Conservation (phyloP, 2,888 invertebrate genomes). For the Abrostola triplasia region DNA sequence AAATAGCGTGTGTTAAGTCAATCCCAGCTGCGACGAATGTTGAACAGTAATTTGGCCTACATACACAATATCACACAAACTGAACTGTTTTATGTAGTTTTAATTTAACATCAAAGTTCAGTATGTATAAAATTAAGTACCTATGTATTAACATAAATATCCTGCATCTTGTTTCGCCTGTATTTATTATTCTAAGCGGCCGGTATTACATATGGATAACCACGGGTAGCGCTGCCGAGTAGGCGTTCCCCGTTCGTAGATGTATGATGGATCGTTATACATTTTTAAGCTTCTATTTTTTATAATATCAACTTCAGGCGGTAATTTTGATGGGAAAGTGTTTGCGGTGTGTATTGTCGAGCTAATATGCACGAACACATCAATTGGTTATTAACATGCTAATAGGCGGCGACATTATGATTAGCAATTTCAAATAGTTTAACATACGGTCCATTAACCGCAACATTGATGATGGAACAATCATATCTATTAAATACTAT, state of each 20-base stretch:
- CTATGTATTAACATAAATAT: constrained; percentile 7
- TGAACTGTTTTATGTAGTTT: background rate
- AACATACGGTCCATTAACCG: constrained; percentile 5
- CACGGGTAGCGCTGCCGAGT: constrained; percentile 32
- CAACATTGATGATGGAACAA: constrained; percentile 3
- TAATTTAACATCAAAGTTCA: constrained; percentile 7
- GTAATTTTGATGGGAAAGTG: constrained; percentile 15
- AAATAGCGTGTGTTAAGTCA: constrained; percentile 3
- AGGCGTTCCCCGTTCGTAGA: constrained; percentile 37
- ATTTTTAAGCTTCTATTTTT: constrained; percentile 31
- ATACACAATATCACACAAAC: constrained; percentile 3
- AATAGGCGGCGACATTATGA: constrained; percentile 6
- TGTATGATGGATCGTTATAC: constrained; percentile 34
- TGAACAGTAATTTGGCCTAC: constrained; percentile 2
- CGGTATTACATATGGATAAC: constrained; percentile 41
- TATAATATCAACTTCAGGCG: constrained; percentile 15
- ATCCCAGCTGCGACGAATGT: background rate
- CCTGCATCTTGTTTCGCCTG: constrained; percentile 19
- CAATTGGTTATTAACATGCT: constrained; percentile 3
- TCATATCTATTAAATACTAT: constrained; percentile 1
- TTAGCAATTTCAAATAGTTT: background rate
- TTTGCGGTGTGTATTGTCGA: constrained; percentile 6
- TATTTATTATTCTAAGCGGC: constrained; percentile 49
- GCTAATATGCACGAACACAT: constrained; percentile 2
- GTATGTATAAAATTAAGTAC: constrained; percentile 5